Evolutionary conservation across 2,888 invertebrate genomes (phyloP).

Genomic region (Alviniconcha strummeri): DNA sequence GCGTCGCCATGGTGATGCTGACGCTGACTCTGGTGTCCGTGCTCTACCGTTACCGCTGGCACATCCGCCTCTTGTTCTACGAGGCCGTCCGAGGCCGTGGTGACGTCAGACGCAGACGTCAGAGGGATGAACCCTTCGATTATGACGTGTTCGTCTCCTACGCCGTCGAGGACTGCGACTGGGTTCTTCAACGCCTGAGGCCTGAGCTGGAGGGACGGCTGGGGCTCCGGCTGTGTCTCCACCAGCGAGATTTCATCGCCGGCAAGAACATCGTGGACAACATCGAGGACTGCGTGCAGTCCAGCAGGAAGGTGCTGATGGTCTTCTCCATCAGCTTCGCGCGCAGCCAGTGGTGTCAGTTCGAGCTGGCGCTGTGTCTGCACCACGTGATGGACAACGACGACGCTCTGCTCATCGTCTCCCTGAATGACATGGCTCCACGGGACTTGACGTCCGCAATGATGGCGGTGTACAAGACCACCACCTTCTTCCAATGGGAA

Average conservation of each 20-base stretch:
- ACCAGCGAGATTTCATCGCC: background rate
- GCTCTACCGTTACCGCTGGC: slow-evolving; percentile 11
- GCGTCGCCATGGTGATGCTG: background rate
- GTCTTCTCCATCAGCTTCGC: slow-evolving; percentile 26
- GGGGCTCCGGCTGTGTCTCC: background rate
- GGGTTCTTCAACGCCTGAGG: background rate
- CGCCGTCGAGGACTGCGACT: background rate
- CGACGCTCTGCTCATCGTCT: slow-evolving; percentile 77
- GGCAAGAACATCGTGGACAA: slow-evolving; percentile 9
- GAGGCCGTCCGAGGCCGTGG: slow-evolving; percentile 1
- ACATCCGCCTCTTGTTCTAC: slow-evolving; percentile 7
- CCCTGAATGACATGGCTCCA: slow-evolving; percentile 81
- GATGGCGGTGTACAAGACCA: slow-evolving; percentile 81
- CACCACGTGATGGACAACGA: slow-evolving; percentile 30
- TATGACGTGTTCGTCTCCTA: slow-evolving; percentile 19
- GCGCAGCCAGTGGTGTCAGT: slow-evolving; percentile 52
- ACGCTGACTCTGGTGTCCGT: background rate
- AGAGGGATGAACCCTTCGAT: background rate
- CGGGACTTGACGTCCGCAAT: slow-evolving; percentile 79
- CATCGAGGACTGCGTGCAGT: background rate
- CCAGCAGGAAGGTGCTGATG: background rate
- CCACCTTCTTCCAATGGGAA: slow-evolving; percentile 75
- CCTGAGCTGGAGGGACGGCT: background rate
- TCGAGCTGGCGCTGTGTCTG: slow-evolving; percentile 40
- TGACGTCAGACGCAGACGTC: background rate